phyloP scores from a whole-genome alignment of 2,113 vertebrate species.

The Sebastes fasciatus region DNA sequence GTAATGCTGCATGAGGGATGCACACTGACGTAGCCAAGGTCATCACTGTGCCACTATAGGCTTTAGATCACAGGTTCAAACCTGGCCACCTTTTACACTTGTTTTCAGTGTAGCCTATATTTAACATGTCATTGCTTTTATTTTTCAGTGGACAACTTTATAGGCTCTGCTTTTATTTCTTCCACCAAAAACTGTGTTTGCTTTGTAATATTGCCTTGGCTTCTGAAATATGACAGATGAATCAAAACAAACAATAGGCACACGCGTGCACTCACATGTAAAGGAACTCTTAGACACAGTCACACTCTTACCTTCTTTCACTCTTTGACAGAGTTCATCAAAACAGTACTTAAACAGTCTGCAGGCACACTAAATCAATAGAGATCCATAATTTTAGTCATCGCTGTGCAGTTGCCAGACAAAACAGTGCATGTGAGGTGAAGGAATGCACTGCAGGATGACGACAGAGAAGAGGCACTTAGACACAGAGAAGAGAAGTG shows the following conservation, averaged over 20 bases:
- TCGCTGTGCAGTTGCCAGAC: conserved; percentile 17
- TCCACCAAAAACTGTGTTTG: background rate
- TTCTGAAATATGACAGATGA: conserved; percentile 25
- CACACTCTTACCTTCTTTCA: background rate
- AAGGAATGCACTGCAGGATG: conserved; percentile 15
- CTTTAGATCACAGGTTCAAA: too few species aligned
- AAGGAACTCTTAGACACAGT: background rate
- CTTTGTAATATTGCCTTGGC: background rate
- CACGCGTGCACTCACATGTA: conserved; percentile 1
- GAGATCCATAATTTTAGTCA: conserved; percentile 13
- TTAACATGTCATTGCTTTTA: background rate
- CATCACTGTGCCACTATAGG: too few species aligned
- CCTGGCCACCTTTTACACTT: background rate
- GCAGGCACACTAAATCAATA: conserved; percentile 11
- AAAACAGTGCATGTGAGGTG: conserved; percentile 8
- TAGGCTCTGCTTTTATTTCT: background rate
- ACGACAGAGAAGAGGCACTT: conserved; percentile 15
- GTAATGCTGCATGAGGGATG: too few species aligned
- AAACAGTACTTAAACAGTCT: conserved; percentile 1
- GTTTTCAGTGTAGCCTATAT: background rate
- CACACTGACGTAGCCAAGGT: too few species aligned
- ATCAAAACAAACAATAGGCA: conserved; percentile 18
- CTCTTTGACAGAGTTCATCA: conserved; percentile 15
- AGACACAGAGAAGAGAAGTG: background rate
- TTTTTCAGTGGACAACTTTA: background rate